phyloP scores from a whole-genome alignment of 1,140 invertebrate species.

The Caenorhabditis remanei region DNA sequence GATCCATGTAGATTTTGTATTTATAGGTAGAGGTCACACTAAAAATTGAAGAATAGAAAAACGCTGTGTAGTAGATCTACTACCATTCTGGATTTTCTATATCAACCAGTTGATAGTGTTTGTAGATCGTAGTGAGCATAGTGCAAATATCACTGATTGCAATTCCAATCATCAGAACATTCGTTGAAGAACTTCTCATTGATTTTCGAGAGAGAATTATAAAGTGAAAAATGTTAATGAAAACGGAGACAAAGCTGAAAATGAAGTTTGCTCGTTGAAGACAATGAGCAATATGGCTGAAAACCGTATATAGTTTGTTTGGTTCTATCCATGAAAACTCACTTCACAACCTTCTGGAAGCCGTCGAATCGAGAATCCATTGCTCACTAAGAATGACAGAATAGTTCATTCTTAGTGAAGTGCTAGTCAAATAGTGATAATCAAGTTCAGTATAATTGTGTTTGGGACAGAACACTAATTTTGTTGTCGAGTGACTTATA shows the following conservation, averaged over 20 bases:
- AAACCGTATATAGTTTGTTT: background rate
- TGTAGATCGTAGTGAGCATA: background rate
- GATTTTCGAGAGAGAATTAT: background rate
- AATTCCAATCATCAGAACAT: background rate
- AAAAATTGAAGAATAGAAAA: background rate
- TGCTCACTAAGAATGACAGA: background rate
- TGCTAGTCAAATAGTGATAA: background rate
- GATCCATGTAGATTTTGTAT: conserved; percentile 11
- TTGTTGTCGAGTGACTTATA: no score
- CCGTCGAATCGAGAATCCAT: background rate
- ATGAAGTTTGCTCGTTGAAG: background rate
- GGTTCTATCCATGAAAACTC: background rate
- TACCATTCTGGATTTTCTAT: conserved; percentile 8
- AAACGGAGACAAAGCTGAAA: background rate
- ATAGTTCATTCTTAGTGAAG: background rate
- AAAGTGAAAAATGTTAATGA: background rate
- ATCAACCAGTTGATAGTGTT: background rate
- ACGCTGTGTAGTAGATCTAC: background rate
- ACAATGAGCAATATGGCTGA: background rate
- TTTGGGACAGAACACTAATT: no score
- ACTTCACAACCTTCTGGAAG: background rate
- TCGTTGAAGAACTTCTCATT: background rate
- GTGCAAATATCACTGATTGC: background rate
- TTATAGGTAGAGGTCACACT: background rate
- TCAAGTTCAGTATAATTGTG: no score